Evolutionary conservation across 2,888 invertebrate species (phyloP), one percentile per base, ranked within the genome.

Genomic region (Watsonalla cultraria): DNA sequence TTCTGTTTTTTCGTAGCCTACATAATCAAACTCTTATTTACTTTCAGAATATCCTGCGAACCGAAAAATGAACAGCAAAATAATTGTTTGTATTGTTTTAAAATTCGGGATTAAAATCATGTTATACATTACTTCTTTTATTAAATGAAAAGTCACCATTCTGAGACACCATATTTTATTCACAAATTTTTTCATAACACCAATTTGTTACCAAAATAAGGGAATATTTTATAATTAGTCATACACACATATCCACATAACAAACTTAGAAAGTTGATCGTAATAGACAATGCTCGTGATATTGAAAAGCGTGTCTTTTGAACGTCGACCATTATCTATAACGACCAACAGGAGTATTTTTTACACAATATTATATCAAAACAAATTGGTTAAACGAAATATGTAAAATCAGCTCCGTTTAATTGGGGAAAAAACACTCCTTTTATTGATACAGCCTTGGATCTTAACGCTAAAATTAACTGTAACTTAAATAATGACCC

Each of bases 121-220:
- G 8, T 4, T 42, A 11, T 42, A 11, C 7, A n/a, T 13, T 37
- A n/a, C 4, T 0, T 39, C 9, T 39, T 1, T 37, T 9, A 5
- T 14, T 14, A 8, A 49, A 37, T 37, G 54, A 60, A 65, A 65
- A 65, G 48, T 51, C 39, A 53, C 47, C 60, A 61, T 76, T 74
- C 78, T 82, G 82, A 84, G 86, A 89, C 87, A 88, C 86, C 86
- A 86, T 86, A 85, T 85, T 88, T 87, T 88, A 89, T 89, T 90
- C 86, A 89, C 88, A 90, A 84, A 81, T 77, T 84, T 84, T 72
- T 82, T 87, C 82, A 87, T 89, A 88, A 90, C 89, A 88, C 87
- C 87, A 87, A 89, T 86, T 85, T 84, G 83, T 87, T 89, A 90
- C 85, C 88, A 90, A 90, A 90, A 89, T 90, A 90, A 89, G 84